Conservation (phyloP, 2,797 vertebrate genomes). For the Falco naumanni region DNA sequence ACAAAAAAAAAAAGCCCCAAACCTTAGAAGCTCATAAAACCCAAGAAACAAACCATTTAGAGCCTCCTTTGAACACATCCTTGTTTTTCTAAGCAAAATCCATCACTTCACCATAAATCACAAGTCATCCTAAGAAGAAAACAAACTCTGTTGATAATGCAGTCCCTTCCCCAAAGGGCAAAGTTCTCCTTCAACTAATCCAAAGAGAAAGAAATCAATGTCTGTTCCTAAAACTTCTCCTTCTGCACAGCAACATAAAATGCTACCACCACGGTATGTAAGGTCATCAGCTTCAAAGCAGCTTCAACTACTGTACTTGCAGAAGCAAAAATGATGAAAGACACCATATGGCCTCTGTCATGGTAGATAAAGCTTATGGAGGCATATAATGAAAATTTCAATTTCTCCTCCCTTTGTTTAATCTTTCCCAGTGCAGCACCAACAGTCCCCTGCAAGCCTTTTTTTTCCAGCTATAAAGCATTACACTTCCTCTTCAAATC, state of each 20-base stretch:
- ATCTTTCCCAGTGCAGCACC: constrained; percentile 16
- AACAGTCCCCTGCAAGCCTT: background rate
- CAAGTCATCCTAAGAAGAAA: constrained; percentile 16
- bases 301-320: constrained; percentile 61
- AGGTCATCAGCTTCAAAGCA: constrained; percentile 69
- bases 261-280: constrained; percentile 59
- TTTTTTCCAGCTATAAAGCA: constrained; percentile 19
- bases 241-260: constrained; percentile 59
- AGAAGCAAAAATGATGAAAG: constrained; percentile 66
- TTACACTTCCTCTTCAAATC: background rate
- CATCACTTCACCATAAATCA: constrained; percentile 38
- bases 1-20: background rate
- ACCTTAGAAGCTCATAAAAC: constrained; percentile 8
- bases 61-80: constrained; percentile 49
- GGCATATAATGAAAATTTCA: constrained; percentile 48
- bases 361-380: constrained; percentile 59
- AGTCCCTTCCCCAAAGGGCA: constrained; percentile 41
- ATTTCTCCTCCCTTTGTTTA: constrained; percentile 50
- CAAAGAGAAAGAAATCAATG: constrained; percentile 43
- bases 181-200: constrained; percentile 52
- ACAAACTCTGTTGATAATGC: constrained; percentile 48
- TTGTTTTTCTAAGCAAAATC: constrained; percentile 54
- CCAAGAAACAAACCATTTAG: constrained; percentile 24
- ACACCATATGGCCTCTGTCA: constrained; percentile 69
- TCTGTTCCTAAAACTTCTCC: constrained; percentile 55